A percentile compares a stretch with the other conserved stretches of the same genome.
These are phyloP conservation scores for Drosophila erecta DNA, from an alignment of 1,140 invertebrate genomes.

Conservation along the genomic window DNA sequence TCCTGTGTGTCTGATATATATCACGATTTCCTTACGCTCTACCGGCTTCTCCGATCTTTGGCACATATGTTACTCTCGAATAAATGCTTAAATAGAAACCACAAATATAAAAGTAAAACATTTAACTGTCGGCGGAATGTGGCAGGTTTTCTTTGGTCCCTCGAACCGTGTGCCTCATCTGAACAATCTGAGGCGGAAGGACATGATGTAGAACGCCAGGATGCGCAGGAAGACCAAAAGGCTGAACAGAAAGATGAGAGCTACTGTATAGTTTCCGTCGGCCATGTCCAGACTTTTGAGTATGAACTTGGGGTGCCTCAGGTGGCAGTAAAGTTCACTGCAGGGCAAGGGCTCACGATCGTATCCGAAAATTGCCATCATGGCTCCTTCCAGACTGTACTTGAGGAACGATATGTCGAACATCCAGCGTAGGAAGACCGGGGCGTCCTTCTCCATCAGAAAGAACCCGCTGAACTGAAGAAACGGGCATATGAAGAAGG, in stretches of 20 bases:
- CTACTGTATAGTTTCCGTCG: constrained; percentile 83
- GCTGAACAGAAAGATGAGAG: constrained; percentile 64
- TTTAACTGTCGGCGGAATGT: constrained; percentile 58
- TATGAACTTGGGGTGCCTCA: constrained; percentile 88
- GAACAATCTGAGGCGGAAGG: constrained; percentile 78
- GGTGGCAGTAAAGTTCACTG: constrained; percentile 89
- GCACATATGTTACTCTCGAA: constrained; percentile 48
- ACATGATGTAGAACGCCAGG: constrained; percentile 83
- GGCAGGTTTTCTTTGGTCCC: constrained; percentile 5
- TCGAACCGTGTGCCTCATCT: constrained; percentile 56
- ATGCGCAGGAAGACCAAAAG: constrained; percentile 72
- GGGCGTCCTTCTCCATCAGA: constrained; percentile 92
- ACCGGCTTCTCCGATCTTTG: constrained; percentile 65
- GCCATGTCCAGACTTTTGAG: constrained; percentile 91
- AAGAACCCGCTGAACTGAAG: constrained; percentile 96
- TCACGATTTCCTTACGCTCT: constrained; percentile 75
- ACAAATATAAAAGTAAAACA: constrained; percentile 27
- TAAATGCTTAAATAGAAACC: constrained; percentile 51
- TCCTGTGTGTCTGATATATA: constrained; percentile 54
- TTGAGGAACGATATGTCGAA: constrained; percentile 94
- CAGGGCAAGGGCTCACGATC: constrained; percentile 89
- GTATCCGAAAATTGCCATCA: constrained; percentile 88
- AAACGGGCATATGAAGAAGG: constrained; percentile 93
- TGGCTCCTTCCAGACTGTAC: constrained; percentile 91
- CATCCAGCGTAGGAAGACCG: constrained; percentile 91